These are phyloP conservation scores for Festucalex cinctus DNA, from an alignment of 2,113 vertebrate genomes.

Conservation along the genomic window DNA sequence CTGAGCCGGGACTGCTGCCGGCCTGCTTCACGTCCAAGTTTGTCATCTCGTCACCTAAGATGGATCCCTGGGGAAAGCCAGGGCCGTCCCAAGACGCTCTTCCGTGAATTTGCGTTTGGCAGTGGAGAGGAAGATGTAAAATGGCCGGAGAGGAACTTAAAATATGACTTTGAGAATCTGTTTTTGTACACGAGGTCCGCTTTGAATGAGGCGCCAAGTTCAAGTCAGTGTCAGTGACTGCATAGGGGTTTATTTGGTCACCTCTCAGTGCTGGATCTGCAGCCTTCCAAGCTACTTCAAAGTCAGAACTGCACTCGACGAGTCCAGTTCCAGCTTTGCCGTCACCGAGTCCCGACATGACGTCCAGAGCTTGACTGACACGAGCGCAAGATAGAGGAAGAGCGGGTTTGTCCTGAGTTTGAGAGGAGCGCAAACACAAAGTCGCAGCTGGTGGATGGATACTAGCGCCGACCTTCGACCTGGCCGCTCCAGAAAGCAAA, in stretches of 20 bases:
- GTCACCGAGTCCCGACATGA: conserved; percentile 56
- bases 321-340: conserved; percentile 56
- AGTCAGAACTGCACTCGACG: conserved; percentile 62
- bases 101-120: conserved; percentile 65
- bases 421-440: conserved; percentile 53
- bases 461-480: conserved; percentile 37
- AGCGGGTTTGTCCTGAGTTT: conserved; percentile 68
- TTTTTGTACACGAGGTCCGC: conserved; percentile 48
- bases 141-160: conserved; percentile 65
- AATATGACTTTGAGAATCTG: conserved; percentile 40
- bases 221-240: conserved; percentile 41
- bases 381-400: conserved; percentile 64
- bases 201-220: conserved; percentile 50
- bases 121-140: conserved; percentile 66
- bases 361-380: conserved; percentile 62
- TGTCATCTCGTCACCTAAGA: conserved; percentile 22
- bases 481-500: conserved; percentile 34
- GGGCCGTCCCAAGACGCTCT: conserved; percentile 54
- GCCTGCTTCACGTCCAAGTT: conserved; percentile 29
- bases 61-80: conserved; percentile 33
- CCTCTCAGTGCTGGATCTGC: conserved; percentile 45
- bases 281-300: conserved; percentile 65
- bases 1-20: conserved; percentile 37
- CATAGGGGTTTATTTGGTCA: conserved; percentile 48
- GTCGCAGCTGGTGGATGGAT: conserved; percentile 58